Evolutionary conservation across 2,797 vertebrate genomes (phyloP), one percentile per base, ranked within the genome.

Genomic region (Acipenser ruthenus): DNA sequence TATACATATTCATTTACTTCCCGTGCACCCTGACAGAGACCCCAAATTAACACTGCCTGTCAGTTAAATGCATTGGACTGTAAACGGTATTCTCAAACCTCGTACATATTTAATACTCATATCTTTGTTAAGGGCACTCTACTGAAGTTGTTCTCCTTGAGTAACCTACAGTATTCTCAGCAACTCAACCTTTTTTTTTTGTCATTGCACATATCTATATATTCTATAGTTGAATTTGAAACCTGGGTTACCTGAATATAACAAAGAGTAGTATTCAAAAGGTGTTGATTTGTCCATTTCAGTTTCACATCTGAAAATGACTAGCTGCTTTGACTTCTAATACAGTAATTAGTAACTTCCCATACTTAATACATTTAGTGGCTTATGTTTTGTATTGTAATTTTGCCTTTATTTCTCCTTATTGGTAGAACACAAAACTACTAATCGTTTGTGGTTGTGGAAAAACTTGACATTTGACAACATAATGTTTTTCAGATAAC

Each of bases 21-120:
- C 55, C 2, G 55, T 58, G 15, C 55, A 58, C 12, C 6, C 55
- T 58, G 55, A 6, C 55, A 6, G 55, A 58, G 55, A 58, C 11
- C 11, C 11, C 6, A 8, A 12, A 0, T 13, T 58, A 58, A 58
- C 11, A 58, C 55, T 58, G 55, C 55, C 12, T 58, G 55, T 58
- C 55, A 58, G 55, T 58, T 58, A 58, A 58, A 58, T 11, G 55
- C 55, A 58, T 58, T 13, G 6, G 11, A 1, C 55, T 58, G 55
- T n/a, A 15, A 13, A 58, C 11, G 15, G 12, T 58, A n/a, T 58
- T 58, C 55, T 58, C 55, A 7, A 58, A 58, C 12, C 55, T 58
- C n/a, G 11, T 58, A n/a, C 55, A 58, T 58, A 58, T 58, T 58
- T 58, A 58, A 58, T 58, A 58, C 12, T n/a, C 6, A n/a, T 58